Evolutionary conservation across 2,113 vertebrate species (phyloP).

Genomic region (Heptranchias perlo): DNA sequence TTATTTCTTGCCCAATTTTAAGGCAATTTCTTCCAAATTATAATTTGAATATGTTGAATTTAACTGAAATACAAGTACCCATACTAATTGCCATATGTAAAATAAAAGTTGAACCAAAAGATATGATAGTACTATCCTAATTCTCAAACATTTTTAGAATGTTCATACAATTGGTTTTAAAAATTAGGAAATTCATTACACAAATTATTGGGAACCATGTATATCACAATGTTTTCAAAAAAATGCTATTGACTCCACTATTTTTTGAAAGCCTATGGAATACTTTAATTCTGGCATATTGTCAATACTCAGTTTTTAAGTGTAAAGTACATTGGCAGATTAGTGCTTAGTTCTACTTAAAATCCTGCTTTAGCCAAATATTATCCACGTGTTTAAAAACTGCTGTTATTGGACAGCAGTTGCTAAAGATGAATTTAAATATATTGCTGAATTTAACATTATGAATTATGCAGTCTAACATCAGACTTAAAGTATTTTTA

Average conservation of each 20-base stretch:
- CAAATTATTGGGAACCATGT: background rate
- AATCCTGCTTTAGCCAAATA: background rate
- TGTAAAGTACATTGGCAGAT: background rate
- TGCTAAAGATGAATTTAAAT: background rate
- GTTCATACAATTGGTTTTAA: background rate
- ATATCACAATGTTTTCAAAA: background rate
- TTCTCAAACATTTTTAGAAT: background rate
- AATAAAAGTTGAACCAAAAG: background rate
- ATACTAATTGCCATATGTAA: background rate
- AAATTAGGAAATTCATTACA: background rate
- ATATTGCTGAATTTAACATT: background rate
- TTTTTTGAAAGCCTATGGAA: background rate
- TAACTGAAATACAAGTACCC: background rate
- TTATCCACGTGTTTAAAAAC: background rate
- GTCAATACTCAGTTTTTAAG: slow-evolving; percentile 16
- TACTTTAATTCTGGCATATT: background rate
- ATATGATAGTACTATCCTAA: background rate
- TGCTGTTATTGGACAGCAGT: background rate
- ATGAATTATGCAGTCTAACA: background rate
- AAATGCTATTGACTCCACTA: background rate
- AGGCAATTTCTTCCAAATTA: background rate
- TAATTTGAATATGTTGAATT: background rate
- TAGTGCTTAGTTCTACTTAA: background rate
- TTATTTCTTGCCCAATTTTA: background rate
- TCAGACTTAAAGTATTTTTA: background rate